phyloP scores from a whole-genome alignment of 2,797 vertebrate species.

The Austrolebias charrua region DNA sequence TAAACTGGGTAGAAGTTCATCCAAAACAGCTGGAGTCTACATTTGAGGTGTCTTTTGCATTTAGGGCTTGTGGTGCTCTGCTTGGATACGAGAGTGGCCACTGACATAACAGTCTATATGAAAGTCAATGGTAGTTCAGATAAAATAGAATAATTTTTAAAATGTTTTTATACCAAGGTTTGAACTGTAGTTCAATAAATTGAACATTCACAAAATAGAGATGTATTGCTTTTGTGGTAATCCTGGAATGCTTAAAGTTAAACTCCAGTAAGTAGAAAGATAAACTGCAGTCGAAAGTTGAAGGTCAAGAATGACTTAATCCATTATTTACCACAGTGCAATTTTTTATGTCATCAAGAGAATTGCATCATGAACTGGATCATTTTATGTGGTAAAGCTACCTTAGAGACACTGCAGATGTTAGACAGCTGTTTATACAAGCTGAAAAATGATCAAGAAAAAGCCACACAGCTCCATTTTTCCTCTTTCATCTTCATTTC shows the following conservation, averaged over 20 bases:
- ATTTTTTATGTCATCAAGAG: not conserved
- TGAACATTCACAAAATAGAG: not conserved
- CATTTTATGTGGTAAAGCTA: not conserved
- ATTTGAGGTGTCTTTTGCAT: not conserved
- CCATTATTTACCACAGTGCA: not conserved
- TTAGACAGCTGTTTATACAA: no score
- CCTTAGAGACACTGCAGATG: not conserved
- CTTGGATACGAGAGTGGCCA: not conserved
- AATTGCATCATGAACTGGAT: no score
- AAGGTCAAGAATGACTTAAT: not conserved
- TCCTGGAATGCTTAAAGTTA: no score
- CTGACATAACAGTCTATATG: not conserved
- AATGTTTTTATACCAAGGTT: not conserved
- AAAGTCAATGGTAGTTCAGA: not conserved
- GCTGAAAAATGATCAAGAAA: no score
- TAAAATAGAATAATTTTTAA: not conserved
- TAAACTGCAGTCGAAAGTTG: not conserved
- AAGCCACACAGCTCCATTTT: not conserved
- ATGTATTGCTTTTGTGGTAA: no score
- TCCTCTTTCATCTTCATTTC: not conserved
- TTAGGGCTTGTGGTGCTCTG: not conserved
- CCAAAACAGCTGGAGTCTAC: constrained; percentile 11
- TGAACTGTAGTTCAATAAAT: not conserved
- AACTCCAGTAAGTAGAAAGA: not conserved
- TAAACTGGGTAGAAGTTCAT: constrained; percentile 5